Conservation (phyloP, 2,113 vertebrate genomes). For the Bettongia penicillata region DNA sequence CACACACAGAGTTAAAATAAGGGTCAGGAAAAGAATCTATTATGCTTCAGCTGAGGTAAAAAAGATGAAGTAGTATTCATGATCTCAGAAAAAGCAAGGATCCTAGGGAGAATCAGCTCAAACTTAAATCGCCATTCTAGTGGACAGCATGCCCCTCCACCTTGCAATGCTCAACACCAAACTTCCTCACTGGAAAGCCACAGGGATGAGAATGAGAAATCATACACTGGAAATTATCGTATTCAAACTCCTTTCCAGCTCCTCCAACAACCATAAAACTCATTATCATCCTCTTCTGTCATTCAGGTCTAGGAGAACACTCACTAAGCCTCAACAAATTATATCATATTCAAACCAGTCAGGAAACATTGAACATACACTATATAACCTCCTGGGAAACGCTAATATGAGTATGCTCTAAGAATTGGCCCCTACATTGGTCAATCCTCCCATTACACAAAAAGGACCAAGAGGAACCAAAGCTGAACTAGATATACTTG, state of each 20-base stretch:
- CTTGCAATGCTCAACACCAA: neutral
- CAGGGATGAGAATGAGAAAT: neutral
- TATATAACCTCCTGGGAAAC: neutral
- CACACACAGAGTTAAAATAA: neutral
- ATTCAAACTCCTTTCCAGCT: neutral
- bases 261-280: neutral
- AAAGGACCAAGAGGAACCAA: neutral
- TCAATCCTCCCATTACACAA: neutral
- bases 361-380: neutral
- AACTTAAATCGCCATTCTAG: neutral
- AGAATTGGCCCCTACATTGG: neutral
- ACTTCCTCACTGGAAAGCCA: neutral
- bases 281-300: neutral
- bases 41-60: neutral
- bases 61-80: neutral
- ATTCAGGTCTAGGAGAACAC: neutral
- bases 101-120: neutral
- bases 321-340: neutral
- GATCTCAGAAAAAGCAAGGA: neutral
- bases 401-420: neutral
- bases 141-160: neutral
- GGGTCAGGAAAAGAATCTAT: neutral
- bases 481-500: neutral
- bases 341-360: neutral
- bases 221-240: neutral